These are phyloP conservation scores for Cuniculus paca DNA, from an alignment of 2,797 vertebrate species.

Conservation along the genomic window DNA sequence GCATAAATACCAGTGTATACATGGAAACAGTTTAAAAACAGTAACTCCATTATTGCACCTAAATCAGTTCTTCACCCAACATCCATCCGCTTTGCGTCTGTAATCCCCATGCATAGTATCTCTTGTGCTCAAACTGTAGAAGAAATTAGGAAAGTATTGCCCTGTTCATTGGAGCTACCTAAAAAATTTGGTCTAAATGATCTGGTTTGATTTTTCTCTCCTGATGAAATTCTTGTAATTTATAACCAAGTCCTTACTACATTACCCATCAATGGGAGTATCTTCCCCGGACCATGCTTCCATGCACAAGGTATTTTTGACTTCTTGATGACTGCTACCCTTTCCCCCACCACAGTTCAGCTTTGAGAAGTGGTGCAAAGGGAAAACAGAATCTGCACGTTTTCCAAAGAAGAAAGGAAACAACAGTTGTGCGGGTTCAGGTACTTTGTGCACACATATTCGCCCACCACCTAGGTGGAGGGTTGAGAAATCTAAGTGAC, in stretches of 20 bases:
- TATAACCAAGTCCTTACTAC: background rate
- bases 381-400: background rate
- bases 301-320: background rate
- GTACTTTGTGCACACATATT: background rate
- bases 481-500: background rate
- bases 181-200: background rate
- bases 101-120: background rate
- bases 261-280: background rate
- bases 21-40: background rate
- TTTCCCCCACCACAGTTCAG: background rate
- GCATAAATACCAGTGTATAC: background rate
- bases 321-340: background rate
- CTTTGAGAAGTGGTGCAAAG: background rate
- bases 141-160: background rate
- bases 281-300: background rate
- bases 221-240: background rate
- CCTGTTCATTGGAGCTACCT: background rate
- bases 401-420: constrained; percentile 46
- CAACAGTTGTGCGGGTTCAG: background rate
- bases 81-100: background rate
- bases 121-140: background rate
- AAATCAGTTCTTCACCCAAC: background rate
- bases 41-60: background rate
- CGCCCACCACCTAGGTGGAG: background rate
- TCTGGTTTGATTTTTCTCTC: constrained; percentile 18